A percentile compares a stretch with the other conserved stretches of the same genome.
Evolutionary conservation across 2,888 invertebrate species (phyloP).

Genomic region (Macrosiphum euphorbiae): DNA sequence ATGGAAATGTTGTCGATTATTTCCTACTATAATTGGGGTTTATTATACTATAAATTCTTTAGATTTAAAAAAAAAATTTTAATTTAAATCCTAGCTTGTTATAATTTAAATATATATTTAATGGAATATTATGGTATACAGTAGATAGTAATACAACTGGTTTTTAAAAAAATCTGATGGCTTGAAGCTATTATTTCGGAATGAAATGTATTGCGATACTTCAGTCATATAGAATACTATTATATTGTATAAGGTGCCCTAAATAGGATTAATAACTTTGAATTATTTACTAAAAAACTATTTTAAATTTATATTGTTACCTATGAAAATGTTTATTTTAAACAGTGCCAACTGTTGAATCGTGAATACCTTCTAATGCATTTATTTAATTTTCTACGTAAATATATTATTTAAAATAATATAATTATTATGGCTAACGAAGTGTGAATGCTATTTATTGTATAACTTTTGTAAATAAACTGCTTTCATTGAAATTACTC

Average conservation of each 20-base stretch:
- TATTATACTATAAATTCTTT: background rate
- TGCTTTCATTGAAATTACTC: background rate
- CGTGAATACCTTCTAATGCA: background rate
- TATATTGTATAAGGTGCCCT: background rate
- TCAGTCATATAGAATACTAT: background rate
- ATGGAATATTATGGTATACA: background rate
- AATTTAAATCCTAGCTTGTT: background rate
- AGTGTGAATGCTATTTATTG: background rate
- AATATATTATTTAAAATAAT: background rate
- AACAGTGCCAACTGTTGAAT: background rate
- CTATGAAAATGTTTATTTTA: background rate
- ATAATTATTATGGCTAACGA: background rate
- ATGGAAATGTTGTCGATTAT: background rate
- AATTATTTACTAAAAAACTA: background rate
- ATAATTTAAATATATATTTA: background rate
- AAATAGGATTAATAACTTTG: background rate
- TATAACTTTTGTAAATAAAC: background rate
- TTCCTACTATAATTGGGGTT: constrained; percentile 4
- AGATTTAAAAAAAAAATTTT: background rate
- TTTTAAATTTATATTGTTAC: background rate
- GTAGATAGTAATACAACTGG: constrained; percentile 16
- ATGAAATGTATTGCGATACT: background rate
- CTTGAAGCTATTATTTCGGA: background rate
- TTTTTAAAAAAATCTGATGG: background rate
- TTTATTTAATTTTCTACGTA: background rate